phyloP scores from a whole-genome alignment of 1,140 invertebrate genomes.

The Arion vulgaris region DNA sequence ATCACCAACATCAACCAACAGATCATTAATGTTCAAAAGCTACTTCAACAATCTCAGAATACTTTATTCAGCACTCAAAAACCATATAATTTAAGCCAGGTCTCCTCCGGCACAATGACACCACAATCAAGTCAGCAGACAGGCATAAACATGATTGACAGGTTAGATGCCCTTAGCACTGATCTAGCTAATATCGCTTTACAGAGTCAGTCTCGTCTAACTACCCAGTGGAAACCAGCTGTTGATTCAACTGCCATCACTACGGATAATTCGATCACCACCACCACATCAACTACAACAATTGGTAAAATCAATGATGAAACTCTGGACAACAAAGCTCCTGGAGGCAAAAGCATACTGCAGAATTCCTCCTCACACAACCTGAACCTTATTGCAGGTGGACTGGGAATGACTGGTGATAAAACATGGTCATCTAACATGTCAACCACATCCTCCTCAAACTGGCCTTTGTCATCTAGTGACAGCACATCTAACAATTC shows the following conservation, averaged over 20 bases:
- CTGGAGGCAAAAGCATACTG: conserved; percentile 84
- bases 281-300: conserved; percentile 22
- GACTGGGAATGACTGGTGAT: conserved; percentile 61
- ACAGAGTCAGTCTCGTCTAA: conserved; percentile 85
- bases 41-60: conserved; percentile 66
- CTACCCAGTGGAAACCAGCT: conserved; percentile 85
- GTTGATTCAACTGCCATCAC: background rate
- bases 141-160: conserved; percentile 14
- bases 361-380: conserved; percentile 81
- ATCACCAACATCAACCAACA: conserved; percentile 82
- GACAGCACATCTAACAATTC: conserved; percentile 37
- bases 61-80: conserved; percentile 57
- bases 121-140: conserved; percentile 12
- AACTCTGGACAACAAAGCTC: conserved; percentile 79
- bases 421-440: conserved; percentile 63
- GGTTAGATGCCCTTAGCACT: conserved; percentile 64
- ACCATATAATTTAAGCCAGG: conserved; percentile 39
- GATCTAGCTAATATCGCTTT: conserved; percentile 84
- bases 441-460: conserved; percentile 48
- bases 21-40: conserved; percentile 86
- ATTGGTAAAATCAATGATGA: conserved; percentile 75
- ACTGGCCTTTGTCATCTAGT: conserved; percentile 57
- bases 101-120: conserved; percentile 18
- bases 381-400: conserved; percentile 74
- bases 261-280: background rate